These are phyloP conservation scores for Bradypodion ventrale DNA, from an alignment of 2,797 vertebrate genomes.

Conservation along the genomic window DNA sequence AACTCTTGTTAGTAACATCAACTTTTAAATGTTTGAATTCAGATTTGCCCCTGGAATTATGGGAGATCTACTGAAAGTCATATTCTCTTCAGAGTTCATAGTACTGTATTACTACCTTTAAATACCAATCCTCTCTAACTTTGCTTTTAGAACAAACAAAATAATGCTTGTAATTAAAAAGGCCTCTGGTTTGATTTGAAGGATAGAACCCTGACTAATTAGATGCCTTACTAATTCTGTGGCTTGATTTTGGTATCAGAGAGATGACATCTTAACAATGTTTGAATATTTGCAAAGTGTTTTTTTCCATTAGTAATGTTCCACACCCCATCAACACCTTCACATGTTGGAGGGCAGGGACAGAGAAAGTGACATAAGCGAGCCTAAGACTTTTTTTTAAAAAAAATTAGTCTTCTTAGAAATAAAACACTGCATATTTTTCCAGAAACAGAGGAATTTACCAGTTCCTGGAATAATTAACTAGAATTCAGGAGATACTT, in stretches of 20 bases:
- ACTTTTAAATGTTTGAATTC: background rate
- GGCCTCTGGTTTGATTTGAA: background rate
- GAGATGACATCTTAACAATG: background rate
- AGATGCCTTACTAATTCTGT: background rate
- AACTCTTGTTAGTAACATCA: background rate
- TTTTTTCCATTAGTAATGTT: background rate
- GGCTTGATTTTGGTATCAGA: background rate
- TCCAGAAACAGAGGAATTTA: too few species aligned
- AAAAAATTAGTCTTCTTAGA: too few species aligned
- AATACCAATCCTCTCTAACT: background rate
- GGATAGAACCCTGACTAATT: background rate
- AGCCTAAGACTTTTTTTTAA: background rate
- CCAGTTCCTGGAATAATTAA: background rate
- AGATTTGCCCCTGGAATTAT: background rate
- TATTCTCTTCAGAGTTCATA: background rate
- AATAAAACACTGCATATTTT: background rate
- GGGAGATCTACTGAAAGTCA: background rate
- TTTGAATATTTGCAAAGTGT: background rate
- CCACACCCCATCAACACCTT: background rate
- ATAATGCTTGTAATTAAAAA: background rate
- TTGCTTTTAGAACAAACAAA: background rate
- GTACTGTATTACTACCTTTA: too few species aligned
- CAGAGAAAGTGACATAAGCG: background rate
- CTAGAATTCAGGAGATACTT: background rate
- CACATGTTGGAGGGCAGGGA: background rate